Conservation (phyloP, 2,888 invertebrate species). For the Nebria salina region DNA sequence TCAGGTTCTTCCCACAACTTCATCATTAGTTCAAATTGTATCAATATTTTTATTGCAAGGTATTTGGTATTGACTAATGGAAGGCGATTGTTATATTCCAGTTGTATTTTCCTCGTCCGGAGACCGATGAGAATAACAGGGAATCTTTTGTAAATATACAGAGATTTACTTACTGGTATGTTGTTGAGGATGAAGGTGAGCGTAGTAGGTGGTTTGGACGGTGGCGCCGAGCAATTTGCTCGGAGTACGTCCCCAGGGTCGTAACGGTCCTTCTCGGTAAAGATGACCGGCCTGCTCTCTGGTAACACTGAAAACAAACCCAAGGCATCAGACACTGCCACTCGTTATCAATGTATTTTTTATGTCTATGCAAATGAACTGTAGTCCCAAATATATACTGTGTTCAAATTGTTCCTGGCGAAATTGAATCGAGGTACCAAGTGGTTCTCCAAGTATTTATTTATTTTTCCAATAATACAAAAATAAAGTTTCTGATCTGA, state of each 20-base stretch:
- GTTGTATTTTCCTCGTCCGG: not conserved
- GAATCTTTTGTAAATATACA: not conserved
- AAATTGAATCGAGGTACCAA: not conserved
- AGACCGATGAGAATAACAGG: not conserved
- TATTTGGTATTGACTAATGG: not conserved
- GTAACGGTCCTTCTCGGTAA: slow-evolving; percentile 78
- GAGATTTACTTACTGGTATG: slow-evolving; percentile 71
- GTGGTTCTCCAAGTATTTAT: not conserved
- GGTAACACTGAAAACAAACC: slow-evolving; percentile 74
- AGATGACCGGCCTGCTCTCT: slow-evolving; percentile 72
- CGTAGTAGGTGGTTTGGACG: slow-evolving; percentile 78
- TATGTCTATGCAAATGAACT: not conserved
- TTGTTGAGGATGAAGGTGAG: slow-evolving; percentile 82
- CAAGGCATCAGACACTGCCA: not conserved
- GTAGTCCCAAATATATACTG: not conserved
- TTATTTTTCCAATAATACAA: not conserved
- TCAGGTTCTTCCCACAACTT: not conserved
- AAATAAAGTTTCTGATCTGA: not conserved
- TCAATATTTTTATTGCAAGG: not conserved
- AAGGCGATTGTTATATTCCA: not conserved
- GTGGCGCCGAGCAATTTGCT: slow-evolving; percentile 83
- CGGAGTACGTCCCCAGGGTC: slow-evolving; percentile 77
- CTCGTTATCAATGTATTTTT: not conserved
- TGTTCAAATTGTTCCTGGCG: not conserved
- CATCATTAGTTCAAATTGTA: not conserved